phyloP scores from a whole-genome alignment of 2,797 vertebrate species.

The Sphenodon punctatus region DNA sequence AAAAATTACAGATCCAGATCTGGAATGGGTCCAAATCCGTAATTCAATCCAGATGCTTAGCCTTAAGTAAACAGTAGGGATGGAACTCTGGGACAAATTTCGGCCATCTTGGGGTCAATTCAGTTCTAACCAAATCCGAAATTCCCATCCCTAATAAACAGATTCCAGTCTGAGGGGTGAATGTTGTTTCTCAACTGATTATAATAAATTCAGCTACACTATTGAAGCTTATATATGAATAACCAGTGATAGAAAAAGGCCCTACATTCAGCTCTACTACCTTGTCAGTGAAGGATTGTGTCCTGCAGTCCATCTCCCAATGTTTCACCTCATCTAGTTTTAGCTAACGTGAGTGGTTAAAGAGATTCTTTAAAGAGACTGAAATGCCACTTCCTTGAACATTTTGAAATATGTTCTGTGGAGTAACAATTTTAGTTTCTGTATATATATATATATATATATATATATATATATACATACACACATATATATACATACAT shows the following conservation, averaged over 20 bases:
- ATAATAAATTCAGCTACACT: background rate
- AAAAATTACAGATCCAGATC: no score
- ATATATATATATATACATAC: no score
- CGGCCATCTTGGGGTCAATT: no score
- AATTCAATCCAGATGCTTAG: no score
- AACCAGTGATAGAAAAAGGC: background rate
- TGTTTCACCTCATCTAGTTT: background rate
- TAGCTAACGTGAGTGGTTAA: background rate
- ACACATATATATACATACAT: no score
- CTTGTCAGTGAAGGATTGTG: background rate
- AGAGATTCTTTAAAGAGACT: background rate
- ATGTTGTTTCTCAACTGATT: background rate
- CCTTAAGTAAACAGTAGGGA: no score
- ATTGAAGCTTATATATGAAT: background rate
- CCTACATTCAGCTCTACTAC: conserved; percentile 5
- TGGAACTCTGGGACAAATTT: no score
- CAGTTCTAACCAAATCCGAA: no score
- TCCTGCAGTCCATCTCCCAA: background rate
- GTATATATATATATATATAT: no score
- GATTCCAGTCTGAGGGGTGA: no score
- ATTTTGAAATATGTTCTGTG: background rate
- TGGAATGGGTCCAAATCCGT: no score
- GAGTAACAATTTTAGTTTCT: background rate
- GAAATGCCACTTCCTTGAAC: background rate
- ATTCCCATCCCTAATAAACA: no score